Evolutionary conservation across 2,797 vertebrate genomes (phyloP), one percentile per base, ranked within the genome.

Genomic region (Liparis tanakae): DNA sequence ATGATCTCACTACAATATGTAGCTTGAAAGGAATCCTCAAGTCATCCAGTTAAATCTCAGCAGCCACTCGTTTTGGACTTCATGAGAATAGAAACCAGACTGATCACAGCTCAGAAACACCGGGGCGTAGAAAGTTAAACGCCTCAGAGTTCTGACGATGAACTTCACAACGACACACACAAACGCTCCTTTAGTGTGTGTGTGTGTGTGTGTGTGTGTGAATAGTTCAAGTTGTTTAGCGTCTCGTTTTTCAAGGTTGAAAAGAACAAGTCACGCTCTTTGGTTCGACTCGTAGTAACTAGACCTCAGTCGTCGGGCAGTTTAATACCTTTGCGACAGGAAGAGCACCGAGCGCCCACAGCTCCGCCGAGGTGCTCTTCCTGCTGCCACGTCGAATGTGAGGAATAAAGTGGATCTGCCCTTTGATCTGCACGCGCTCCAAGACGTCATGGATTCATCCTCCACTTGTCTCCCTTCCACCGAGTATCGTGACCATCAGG

Each of bases 1-100:
- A 74, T 77, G 77, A 63, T 50, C 62, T 71, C 64, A 37, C 25
- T 72, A 59, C 57, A 74, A 55, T 67, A 34, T 22, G 8, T 17
- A 65, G 37, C 34, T 60, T 75, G 67, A 82, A 82, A 70, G 15
- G 3, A 63, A 14, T 34, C 30, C 34, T 22, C 9, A 60, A 22
- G 44, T 48, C 2, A 25, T 12, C 1, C 25, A 48, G 30, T 4
- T 58, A 34, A n/a, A 72, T 55, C 14, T 17, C 20, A 39, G 43
- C 20, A 61, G 73, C 30, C 2, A 6, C 30, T 30, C n/a, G 22
- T 44, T 25, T 55, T 36, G 2, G 34, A 54, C 1, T 18, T 43
- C 15, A 61, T n/a, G 15, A 41, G 9, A 72, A 62, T 58, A 1
- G 46, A 41, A 60, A 67, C 63, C 63, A 64, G n/a, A 58, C 44